Base-by-base conservation (phyloP, 2,797 vertebrate genomes). In the Calcarius lapponicus region DNA sequence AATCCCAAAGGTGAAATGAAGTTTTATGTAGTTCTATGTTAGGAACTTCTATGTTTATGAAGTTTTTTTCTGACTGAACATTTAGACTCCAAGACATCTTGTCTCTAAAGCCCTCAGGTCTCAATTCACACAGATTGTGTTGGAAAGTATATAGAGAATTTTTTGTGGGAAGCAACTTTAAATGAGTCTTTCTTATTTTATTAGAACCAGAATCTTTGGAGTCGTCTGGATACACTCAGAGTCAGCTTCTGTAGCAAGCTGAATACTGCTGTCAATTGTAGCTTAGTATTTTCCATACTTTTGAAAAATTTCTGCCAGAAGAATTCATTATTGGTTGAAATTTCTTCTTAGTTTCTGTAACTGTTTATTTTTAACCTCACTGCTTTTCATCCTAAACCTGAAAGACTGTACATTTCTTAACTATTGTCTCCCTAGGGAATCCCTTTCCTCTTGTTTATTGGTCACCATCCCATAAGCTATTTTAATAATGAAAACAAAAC, bases 1-100 rank as follows among this genome's bases (percentile, higher is more conserved):
- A 92, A 93, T 92, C 61, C 58, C 81, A 60, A 91, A 81, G n/a
- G 69, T 86, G 69, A 89, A 72, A 91, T 93, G 9, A 60, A 79
- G 31, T 82, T 86, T 90, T 71, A 50, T 78, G 34, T 65, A 65
- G 16, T 80, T 86, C 84, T 24, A 38, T 62, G 17, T 36, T 78
- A 94, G n/a, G 29, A 84, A 84, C 6, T 69, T 72, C 28, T 65
- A 24, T 67, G 56, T 74, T 93, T 64, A 60, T 38, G 34, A 85
- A 64, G 6, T 6, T 88, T 75, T 38, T 90, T 91, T 67, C 65
- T 21, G 7, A 45, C 24, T 60, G 67, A 94, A 62, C 7, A 42
- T 45, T 48, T 90, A 69, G 76, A 73, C 11, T 82, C 17, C 54
- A 80, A 84, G 58, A 66, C 20, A 56, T 45, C 28, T 84, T 86